phyloP scores from a whole-genome alignment of 1,140 invertebrate species.

The Eupeodes corollae region DNA sequence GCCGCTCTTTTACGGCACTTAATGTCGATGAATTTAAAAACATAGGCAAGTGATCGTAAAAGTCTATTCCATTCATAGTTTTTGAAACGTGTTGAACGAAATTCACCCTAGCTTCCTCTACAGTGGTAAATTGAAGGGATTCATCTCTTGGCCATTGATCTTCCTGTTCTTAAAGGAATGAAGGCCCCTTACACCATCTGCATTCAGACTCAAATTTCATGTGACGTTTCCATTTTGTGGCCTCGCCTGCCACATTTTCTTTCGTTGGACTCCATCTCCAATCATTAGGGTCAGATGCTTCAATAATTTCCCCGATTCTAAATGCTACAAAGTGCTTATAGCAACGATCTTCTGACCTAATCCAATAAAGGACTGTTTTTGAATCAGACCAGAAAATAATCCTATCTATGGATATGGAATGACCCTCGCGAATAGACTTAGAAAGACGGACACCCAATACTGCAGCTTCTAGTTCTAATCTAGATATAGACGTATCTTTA shows the following conservation, averaged over 20 bases:
- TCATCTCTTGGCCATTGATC: no score
- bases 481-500: background rate
- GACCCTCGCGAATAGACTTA: background rate
- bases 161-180: no score
- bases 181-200: no score
- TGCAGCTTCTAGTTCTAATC: slow-evolving; percentile 4
- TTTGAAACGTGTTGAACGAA: no score
- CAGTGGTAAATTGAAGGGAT: no score
- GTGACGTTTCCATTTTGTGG: background rate
- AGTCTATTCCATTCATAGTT: slow-evolving; percentile 3
- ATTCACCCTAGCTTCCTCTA: no score
- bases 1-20: no score
- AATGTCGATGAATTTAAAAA: no score
- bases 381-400: slow-evolving; percentile 13
- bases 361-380: slow-evolving; percentile 17
- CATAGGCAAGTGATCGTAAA: background rate
- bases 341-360: slow-evolving; percentile 11
- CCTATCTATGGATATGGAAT: background rate
- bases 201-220: no score
- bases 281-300: slow-evolving; percentile 4
- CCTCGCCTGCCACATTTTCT: background rate
- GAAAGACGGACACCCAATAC: slow-evolving; percentile 2
- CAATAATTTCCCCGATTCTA: slow-evolving; percentile 6
- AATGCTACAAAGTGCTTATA: slow-evolving; percentile 11
- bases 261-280: slow-evolving; percentile 7